Conservation (phyloP, 2,113 vertebrate genomes). For the Jacana jacana region DNA sequence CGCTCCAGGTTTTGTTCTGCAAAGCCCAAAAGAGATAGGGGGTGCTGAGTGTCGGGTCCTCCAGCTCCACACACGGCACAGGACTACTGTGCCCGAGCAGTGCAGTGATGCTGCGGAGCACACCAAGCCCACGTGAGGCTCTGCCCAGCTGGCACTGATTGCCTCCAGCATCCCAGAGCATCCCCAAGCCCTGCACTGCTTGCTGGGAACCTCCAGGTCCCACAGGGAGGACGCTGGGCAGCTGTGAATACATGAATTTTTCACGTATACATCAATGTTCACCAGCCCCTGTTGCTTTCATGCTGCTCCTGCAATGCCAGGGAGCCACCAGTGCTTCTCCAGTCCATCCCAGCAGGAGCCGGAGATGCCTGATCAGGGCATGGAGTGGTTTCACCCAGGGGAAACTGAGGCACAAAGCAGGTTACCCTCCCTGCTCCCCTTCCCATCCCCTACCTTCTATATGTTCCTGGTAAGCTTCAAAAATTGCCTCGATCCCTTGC, state of each 20-base stretch:
- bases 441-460: conserved; percentile 82
- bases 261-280: fast-evolving
- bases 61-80: fast-evolving
- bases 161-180: not conserved
- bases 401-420: not conserved
- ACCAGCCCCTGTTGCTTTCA: not conserved
- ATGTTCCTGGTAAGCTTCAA: conserved; percentile 98
- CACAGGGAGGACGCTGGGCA: fast-evolving
- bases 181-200: not conserved
- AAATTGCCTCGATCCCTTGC: conserved; percentile 96
- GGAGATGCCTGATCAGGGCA: fast-evolving
- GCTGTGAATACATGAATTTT: fast-evolving
- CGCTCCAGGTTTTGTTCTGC: conserved; percentile 95
- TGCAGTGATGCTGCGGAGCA: fast-evolving
- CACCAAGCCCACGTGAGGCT: not conserved
- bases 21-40: not conserved
- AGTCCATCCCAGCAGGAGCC: not conserved
- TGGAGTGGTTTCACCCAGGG: not conserved
- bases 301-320: not conserved
- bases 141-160: not conserved
- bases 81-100: fast-evolving
- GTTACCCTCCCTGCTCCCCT: not conserved
- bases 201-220: not conserved
- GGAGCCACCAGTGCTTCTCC: not conserved
- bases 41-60: not conserved